These are phyloP conservation scores for Elanoides forficatus DNA, from an alignment of 2,113 vertebrate genomes.

Conservation along the genomic window DNA sequence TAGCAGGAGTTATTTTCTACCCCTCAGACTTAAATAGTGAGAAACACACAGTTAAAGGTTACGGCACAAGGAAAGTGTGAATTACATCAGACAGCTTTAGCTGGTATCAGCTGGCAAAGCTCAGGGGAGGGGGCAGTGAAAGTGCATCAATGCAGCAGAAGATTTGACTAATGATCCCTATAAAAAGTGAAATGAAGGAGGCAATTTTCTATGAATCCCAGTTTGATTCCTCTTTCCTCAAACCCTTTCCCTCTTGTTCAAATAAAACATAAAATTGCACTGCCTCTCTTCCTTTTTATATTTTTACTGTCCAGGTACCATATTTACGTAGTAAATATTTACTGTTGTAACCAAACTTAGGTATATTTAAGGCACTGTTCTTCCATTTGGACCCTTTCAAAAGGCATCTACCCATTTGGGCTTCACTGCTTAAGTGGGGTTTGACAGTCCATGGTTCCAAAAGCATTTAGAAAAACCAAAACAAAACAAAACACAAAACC, in stretches of 20 bases:
- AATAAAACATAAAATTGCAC: neutral
- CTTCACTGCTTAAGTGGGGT: neutral
- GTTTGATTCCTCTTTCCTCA: neutral
- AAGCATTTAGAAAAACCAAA: neutral
- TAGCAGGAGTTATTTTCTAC: neutral
- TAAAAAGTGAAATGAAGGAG: neutral
- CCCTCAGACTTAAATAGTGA: neutral
- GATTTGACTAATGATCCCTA: neutral
- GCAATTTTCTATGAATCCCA: neutral
- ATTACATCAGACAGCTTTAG: neutral
- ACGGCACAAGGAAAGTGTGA: neutral
- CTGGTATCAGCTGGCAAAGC: neutral
- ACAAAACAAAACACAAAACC: no score
- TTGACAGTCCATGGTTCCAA: neutral
- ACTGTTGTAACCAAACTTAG: neutral
- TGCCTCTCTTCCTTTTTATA: neutral
- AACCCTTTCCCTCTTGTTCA: neutral
- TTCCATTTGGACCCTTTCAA: neutral
- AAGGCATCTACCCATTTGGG: neutral
- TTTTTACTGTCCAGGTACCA: neutral
- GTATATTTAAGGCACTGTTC: neutral
- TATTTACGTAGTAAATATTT: neutral
- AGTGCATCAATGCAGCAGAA: neutral
- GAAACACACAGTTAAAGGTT: neutral
- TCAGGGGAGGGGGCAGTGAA: neutral